Evolutionary conservation across 2,888 invertebrate species (phyloP), one percentile per base, ranked within the genome.

Genomic region (Drosophila mulleri): DNA sequence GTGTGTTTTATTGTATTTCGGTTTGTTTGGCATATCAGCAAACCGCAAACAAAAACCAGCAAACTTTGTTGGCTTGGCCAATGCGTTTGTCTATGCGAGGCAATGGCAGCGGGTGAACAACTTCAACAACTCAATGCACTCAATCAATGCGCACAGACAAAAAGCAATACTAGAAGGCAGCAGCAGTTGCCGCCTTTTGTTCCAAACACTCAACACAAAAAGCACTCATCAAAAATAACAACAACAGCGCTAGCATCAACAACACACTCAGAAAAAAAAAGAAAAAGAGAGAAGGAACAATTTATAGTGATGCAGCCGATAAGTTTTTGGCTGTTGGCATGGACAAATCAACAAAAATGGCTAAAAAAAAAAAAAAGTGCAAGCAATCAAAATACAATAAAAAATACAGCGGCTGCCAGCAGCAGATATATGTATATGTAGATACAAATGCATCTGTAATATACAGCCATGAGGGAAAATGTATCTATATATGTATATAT

Each of bases 91-190:
- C 54, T 23, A 45, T 14, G 39, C 14, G 1, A 12, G 9, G 2
- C 6, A 7, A 8, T 0, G 16, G 37, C 32, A 9, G 37, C 1
- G 23, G n/a, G 59, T 61, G 79, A 70, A 60, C 80, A 75, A 74
- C 88, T 85, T 85, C 83, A 88, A 88, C 83, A 85, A 85, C 83
- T 88, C 84, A 84, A 84, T 84, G 86, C 84, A 84, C 84, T 88
- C 88, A 84, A 84, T 84, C 84, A 84, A 88, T 84, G 88, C 85
- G 82, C 75, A 29, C 20, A 16, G 29, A 82, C 82, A 82, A 68
- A 77, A 76, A 65, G 52, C 72, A 67, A 68, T 32, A 32, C 50
- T 61, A 42, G 44, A 61, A 58, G 47, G 41, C 45, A 52, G 41
- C 45, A 52, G 50, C 64, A 56, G 48, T 35, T 39, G 45, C 65